Evolutionary conservation across 2,113 vertebrate species (phyloP).

Genomic region (Danio rerio): DNA sequence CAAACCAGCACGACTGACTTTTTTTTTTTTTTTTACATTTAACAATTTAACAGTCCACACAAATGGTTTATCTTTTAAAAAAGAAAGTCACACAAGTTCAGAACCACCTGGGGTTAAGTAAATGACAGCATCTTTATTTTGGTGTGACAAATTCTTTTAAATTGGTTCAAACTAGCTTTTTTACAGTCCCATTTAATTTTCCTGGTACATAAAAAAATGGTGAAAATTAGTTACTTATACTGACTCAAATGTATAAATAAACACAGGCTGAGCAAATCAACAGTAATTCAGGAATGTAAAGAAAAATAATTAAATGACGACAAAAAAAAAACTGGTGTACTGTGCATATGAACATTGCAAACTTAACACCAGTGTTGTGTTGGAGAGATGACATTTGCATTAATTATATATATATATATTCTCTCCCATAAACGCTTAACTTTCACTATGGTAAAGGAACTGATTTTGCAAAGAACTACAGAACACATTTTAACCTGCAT

Average conservation of each 20-base stretch:
- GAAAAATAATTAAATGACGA: not conserved
- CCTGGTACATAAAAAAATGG: not conserved
- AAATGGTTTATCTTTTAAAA: not conserved
- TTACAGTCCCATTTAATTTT: not conserved
- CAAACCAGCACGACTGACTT: not conserved
- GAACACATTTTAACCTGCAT: slow-evolving; percentile 1
- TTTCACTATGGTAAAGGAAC: not conserved
- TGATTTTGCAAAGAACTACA: slow-evolving; percentile 21
- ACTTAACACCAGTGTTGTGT: not conserved
- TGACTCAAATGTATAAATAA: slow-evolving; percentile 28
- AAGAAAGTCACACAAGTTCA: not conserved
- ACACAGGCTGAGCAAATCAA: not conserved
- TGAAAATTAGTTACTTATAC: slow-evolving; percentile 7
- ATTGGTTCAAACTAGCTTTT: not conserved
- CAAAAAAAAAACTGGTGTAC: not conserved
- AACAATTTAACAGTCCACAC: not conserved
- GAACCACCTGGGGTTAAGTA: not conserved
- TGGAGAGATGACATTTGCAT: not conserved
- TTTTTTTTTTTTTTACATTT: not conserved
- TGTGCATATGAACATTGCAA: not conserved
- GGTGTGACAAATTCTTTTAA: not conserved
- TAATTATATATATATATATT: slow-evolving; percentile 29
- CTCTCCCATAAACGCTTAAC: not conserved
- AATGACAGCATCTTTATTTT: not conserved
- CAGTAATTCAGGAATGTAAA: slow-evolving; percentile 37